Evolutionary conservation across 1,140 invertebrate genomes (phyloP).

Genomic region (Propsilocerus akamusi): DNA sequence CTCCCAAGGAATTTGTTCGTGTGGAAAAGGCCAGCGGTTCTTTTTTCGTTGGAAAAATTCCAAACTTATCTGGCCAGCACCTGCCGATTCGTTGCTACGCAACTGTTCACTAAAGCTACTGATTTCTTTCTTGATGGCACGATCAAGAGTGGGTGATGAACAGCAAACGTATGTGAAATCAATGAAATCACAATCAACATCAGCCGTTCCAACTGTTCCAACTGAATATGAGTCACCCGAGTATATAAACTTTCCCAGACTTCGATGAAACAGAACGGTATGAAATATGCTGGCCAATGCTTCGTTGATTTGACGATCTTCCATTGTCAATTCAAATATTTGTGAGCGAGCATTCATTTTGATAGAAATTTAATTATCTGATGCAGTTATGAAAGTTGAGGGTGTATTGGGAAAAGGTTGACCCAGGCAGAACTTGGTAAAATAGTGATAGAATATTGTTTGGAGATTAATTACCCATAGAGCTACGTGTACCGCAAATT

Average conservation of each 20-base stretch:
- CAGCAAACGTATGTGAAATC: constrained; percentile 94
- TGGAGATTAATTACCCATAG: constrained; percentile 52
- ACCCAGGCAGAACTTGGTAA: not conserved
- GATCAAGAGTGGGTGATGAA: constrained; percentile 58
- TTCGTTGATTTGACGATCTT: constrained; percentile 87
- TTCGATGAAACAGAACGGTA: constrained; percentile 84
- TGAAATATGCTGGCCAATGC: constrained; percentile 88
- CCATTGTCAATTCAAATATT: constrained; percentile 73
- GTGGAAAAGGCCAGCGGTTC: constrained; percentile 68
- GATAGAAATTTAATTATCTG: too few relatives aligned
- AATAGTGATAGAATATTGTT: not conserved
- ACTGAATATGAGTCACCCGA: constrained; percentile 88
- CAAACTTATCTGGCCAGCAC: constrained; percentile 71
- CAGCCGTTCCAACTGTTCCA: constrained; percentile 84
- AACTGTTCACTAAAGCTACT: constrained; percentile 71
- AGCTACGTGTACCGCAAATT: constrained; percentile 78
- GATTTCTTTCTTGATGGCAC: constrained; percentile 60
- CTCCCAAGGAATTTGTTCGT: constrained; percentile 90
- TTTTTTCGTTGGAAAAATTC: constrained; percentile 91
- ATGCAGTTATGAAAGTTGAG: too few relatives aligned
- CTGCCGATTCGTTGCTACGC: constrained; percentile 48
- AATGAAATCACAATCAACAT: constrained; percentile 93
- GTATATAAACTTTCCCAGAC: constrained; percentile 88
- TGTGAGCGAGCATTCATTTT: constrained; percentile 87
- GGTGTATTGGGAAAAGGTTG: not conserved